Evolutionary conservation across 2,797 vertebrate genomes (phyloP).

Genomic region (Somateria mollissima): DNA sequence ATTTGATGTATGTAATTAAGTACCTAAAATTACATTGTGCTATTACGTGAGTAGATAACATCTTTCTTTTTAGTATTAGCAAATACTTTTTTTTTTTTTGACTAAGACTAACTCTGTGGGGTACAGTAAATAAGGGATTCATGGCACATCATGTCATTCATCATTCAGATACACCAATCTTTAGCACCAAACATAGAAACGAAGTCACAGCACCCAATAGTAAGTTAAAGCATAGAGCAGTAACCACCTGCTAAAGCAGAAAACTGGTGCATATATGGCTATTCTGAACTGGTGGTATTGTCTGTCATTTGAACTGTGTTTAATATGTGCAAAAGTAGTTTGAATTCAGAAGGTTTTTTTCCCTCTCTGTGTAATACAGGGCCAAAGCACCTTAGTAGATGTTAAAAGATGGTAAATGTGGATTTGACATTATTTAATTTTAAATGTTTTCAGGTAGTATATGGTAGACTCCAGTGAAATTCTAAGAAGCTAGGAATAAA

Average conservation of each 20-base stretch:
- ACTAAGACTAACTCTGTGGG: neutral
- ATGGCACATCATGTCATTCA: neutral
- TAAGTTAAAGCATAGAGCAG: neutral
- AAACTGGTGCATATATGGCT: neutral
- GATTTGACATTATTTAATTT: neutral
- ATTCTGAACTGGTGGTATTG: neutral
- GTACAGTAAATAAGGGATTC: neutral
- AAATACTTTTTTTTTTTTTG: neutral
- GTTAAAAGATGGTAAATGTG: neutral
- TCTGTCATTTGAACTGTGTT: neutral
- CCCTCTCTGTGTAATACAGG: neutral
- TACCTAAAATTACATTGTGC: neutral
- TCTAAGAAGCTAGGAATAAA: neutral
- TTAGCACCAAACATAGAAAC: neutral
- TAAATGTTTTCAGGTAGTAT: neutral
- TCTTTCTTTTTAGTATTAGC: neutral
- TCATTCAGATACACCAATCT: neutral
- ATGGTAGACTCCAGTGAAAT: neutral
- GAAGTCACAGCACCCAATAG: neutral
- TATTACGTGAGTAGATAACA: neutral
- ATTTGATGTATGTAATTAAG: neutral
- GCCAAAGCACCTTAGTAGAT: neutral
- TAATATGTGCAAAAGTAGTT: neutral
- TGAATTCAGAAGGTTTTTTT: neutral
- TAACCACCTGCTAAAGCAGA: neutral